Percentiles rank a stretch among this genome's conserved stretches.
These are phyloP conservation scores for Caloenas nicobarica DNA, from an alignment of 2,113 vertebrate species.

Conservation along the genomic window DNA sequence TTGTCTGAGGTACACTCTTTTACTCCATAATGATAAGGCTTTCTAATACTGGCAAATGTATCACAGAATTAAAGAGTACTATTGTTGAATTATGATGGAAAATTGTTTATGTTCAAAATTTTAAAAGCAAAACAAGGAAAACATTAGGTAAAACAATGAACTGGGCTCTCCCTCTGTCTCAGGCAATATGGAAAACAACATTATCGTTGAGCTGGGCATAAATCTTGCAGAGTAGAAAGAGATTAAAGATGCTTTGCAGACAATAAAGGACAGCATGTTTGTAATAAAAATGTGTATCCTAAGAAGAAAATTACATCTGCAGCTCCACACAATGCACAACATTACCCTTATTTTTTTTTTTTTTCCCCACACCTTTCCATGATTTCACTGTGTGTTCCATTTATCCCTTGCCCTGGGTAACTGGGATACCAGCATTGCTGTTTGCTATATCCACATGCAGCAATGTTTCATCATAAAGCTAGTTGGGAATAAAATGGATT, in stretches of 20 bases:
- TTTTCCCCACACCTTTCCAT: not conserved
- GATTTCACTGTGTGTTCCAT: fast-evolving
- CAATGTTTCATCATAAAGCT: not conserved
- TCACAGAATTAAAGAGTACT: not conserved
- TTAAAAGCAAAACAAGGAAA: not conserved
- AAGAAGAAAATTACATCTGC: not conserved
- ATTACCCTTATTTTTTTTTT: not conserved
- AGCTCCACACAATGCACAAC: not conserved
- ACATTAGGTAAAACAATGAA: not conserved
- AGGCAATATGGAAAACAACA: not conserved
- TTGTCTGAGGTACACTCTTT: not conserved
- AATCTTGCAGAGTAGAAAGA: not conserved
- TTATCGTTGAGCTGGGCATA: not conserved
- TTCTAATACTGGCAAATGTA: not conserved
- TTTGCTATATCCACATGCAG: not conserved
- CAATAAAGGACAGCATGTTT: not conserved
- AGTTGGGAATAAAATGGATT: not conserved
- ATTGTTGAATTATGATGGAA: not conserved
- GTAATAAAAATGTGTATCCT: not conserved
- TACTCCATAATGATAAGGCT: not conserved
- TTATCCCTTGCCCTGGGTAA: not conserved
- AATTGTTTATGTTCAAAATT: not conserved
- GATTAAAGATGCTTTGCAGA: not conserved
- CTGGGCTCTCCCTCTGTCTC: not conserved
- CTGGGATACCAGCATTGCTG: not conserved